Evolutionary conservation across 2,797 vertebrate genomes (phyloP).

Genomic region (Salmo trutta): DNA sequence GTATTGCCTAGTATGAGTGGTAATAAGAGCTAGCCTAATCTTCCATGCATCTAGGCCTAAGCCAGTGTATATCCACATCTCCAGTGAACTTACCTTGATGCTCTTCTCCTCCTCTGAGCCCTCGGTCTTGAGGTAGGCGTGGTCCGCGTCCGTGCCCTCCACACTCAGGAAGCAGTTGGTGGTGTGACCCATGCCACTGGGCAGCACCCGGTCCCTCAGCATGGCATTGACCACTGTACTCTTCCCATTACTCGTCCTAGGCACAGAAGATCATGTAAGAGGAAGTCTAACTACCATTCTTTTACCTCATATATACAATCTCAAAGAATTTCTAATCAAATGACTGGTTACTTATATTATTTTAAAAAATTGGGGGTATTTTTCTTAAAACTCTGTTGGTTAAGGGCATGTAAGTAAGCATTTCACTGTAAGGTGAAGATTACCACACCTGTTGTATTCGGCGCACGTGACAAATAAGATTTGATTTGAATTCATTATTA

Average conservation of each 20-base stretch:
- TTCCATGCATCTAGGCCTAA: background rate
- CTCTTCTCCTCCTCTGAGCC: constrained; percentile 96
- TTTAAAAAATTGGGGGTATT: no score
- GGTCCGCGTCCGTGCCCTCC: constrained; percentile 94
- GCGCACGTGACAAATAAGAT: no score
- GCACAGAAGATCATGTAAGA: background rate
- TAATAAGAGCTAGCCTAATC: no score
- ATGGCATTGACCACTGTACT: constrained; percentile 97
- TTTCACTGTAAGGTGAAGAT: no score
- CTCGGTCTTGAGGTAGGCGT: constrained; percentile 94
- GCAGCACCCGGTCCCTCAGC: constrained; percentile 95
- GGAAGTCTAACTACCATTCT: background rate
- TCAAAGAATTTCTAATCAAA: background rate
- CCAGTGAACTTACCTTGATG: constrained; percentile 83
- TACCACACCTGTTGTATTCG: no score
- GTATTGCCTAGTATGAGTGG: background rate
- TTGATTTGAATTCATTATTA: background rate
- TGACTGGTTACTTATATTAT: no score
- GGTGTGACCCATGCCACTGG: constrained; percentile 97
- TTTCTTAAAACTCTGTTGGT: no score
- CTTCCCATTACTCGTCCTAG: constrained; percentile 96
- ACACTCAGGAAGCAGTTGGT: constrained; percentile 99
- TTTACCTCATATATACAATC: background rate
- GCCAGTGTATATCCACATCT: background rate
- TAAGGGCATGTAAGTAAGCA: no score